Base-by-base conservation (phyloP, 2,797 vertebrate species). In the Morelia viridis region DNA sequence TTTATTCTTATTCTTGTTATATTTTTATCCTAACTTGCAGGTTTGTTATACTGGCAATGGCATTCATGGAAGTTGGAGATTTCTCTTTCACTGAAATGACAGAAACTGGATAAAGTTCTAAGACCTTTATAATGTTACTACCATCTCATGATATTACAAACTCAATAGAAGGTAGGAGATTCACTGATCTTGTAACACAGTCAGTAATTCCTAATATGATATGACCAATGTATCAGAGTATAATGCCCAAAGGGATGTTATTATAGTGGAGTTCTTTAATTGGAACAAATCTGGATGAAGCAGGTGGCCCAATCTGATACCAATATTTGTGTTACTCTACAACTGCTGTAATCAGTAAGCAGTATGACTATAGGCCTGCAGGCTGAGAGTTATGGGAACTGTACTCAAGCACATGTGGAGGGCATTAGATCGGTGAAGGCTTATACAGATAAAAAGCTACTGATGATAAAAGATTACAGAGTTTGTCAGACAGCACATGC, bases 101-200 rank as follows among this genome's bases (percentile, higher is more conserved):
- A 96, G 95, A 97, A 97, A 97, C 60, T 95, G 92, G 92, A 94
- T 96, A 97, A 96, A 94, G 93, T 86, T 95, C 22, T 87, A 95
- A 3, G 95, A 97, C 94, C 96, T 97, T 96, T 95, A 97, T 96
- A 92, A 93, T 41, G 96, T 97, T 96, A 97, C 88, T 95, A 97
- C 91, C 31, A 96, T 96, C 95, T 95, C 93, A 93, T 93, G 62
- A 87, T 92, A 93, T 95, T 97, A 96, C 91, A 96, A 97, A 96
- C 92, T 95, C 94, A 94, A 84, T 64, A 96, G 93, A 95, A 89
- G 89, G 96, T 91, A 95, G 88, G 71, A 96, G 96, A 97, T 92
- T 96, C 93, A 96, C 94, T 94, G 94, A 94, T 96, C 87, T 56
- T 94, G 83, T 68, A 89, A 35, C 61, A 93, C 96, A 97, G 91